Evolutionary conservation across 2,113 vertebrate genomes (phyloP).

Genomic region (Ptyas mucosa): DNA sequence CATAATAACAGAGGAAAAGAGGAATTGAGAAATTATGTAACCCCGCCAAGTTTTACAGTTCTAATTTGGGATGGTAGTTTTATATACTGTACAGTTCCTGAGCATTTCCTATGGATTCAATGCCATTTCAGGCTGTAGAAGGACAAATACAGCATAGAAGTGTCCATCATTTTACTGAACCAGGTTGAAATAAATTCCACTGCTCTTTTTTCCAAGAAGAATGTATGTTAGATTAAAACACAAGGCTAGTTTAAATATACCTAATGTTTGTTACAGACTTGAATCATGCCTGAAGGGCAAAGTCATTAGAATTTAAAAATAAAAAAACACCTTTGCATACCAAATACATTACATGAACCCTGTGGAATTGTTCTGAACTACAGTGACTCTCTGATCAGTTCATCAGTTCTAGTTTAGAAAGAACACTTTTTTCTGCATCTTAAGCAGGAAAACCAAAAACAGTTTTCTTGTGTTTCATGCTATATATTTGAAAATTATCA

Average conservation of each 20-base stretch:
- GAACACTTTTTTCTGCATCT: conserved; percentile 30
- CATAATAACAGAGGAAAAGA: neutral
- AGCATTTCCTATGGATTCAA: neutral
- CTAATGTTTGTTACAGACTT: neutral
- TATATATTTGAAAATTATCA: conserved; percentile 61
- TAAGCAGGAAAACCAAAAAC: conserved; percentile 44
- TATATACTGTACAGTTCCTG: neutral
- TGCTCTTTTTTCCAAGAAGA: neutral
- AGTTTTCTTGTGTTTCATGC: conserved; percentile 53
- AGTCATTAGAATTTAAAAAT: neutral
- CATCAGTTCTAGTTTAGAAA: conserved; percentile 39
- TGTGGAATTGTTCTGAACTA: conserved; percentile 11
- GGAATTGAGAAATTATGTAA: neutral
- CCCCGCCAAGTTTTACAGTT: neutral
- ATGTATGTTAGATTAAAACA: neutral
- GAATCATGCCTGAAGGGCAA: conserved; percentile 4
- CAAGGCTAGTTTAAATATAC: conserved; percentile 1
- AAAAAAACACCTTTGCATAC: neutral
- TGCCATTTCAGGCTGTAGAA: neutral
- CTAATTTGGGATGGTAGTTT: neutral
- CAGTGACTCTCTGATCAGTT: conserved; percentile 12
- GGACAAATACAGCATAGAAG: neutral
- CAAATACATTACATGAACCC: neutral
- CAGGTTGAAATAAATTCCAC: neutral
- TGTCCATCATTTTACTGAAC: neutral